Conservation (phyloP, 2,113 vertebrate species). For the Podarcis raffonei region DNA sequence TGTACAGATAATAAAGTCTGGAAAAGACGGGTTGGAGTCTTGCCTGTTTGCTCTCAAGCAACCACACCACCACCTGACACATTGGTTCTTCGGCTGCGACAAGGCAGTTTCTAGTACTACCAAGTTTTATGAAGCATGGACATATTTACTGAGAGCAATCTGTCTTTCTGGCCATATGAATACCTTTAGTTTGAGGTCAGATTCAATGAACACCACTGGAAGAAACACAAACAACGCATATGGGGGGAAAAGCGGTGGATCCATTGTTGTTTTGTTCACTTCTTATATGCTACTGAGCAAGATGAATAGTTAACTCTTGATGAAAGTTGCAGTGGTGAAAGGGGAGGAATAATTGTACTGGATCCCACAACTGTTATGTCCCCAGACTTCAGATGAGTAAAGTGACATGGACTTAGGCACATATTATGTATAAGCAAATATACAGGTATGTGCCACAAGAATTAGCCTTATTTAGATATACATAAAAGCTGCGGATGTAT, state of each 20-base stretch:
- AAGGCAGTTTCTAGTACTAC: constrained; percentile 16
- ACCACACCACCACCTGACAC: too few species aligned
- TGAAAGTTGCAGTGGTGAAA: background rate
- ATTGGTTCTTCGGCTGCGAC: background rate
- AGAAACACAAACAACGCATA: constrained; percentile 18
- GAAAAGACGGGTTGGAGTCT: too few species aligned
- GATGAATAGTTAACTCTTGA: background rate
- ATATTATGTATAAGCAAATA: background rate
- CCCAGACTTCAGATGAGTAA: background rate
- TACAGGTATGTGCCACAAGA: background rate
- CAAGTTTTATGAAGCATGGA: constrained; percentile 3
- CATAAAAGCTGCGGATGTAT: background rate
- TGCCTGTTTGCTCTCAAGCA: too few species aligned
- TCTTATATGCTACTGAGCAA: background rate
- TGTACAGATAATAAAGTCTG: too few species aligned
- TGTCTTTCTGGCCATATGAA: background rate
- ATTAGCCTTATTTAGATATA: background rate
- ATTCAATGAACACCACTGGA: constrained; percentile 4
- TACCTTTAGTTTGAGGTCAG: background rate
- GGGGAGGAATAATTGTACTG: background rate
- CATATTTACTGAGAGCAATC: background rate
- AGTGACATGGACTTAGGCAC: background rate
- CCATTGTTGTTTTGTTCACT: background rate
- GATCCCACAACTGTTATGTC: background rate
- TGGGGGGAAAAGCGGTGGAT: background rate